Base-by-base conservation (phyloP, 64 coral and sea anemone genomes). In the Cladopsammia gracilis region DNA sequence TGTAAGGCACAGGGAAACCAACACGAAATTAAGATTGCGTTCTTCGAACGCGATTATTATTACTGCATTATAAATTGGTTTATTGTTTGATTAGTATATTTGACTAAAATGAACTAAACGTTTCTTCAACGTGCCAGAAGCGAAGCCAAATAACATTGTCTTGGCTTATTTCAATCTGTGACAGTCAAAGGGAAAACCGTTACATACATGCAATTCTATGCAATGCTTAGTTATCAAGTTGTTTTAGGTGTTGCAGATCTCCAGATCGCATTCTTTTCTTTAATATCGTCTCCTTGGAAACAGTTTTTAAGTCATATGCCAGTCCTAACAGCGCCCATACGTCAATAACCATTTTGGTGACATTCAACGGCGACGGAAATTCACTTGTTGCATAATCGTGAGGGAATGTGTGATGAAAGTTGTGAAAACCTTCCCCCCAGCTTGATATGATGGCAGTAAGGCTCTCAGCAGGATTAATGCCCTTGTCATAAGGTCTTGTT, bases 361-460 rank as follows among this genome's bases (percentile, higher is more conserved):
- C 5, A 48, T 95, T 95, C 7, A 49, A 25, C 16, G 58, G 65
- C 13, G 76, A 88, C 3, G 7, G 19, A 69, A 23, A 69, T 69
- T 69, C 65, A 25, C 20, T 69, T 18, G 94, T 74, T 13, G 94
- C 67, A 71, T 95, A 95, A 23, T 95, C 93, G 16, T 89, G 87
- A 5, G 93, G 93, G 43, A 95, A 95, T 5, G 94, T 95, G 49
- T 95, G 94, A 71, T 95, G 94, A 20, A 87, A 95, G 73, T 95
- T 95, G 48, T 95, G 93, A 45, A 84, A 95, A 2, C 93, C 93
- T 49, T 95, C 93, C 1, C 93, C 93, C 0, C 70, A 22, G 14
- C 67, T 44, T 42, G 85, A 10, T 6, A 85, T 24, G 13, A 65
- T 52, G 64, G 85, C 93, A 56, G 73, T 34, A 20, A 57, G 13